Evolutionary conservation across 92 coral and sea anemone genomes (phyloP).

Genomic region (Epizoanthus ramosus): DNA sequence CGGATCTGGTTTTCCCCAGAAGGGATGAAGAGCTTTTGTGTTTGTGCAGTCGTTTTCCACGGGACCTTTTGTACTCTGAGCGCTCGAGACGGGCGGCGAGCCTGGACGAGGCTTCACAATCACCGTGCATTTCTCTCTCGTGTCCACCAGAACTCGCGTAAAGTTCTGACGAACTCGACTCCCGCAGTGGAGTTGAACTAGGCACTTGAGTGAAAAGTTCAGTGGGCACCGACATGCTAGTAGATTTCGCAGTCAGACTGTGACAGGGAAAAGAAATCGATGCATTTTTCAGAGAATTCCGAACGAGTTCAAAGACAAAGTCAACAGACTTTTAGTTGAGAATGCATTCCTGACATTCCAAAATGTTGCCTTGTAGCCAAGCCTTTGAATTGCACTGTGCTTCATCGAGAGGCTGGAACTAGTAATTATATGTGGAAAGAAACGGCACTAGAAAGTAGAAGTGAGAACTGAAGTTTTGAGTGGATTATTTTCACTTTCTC

Average conservation of each 20-base stretch:
- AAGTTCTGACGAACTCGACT: slow-evolving; percentile 69
- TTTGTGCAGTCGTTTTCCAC: slow-evolving; percentile 77
- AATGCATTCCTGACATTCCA: slow-evolving; percentile 35
- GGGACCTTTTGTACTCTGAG: slow-evolving; percentile 93
- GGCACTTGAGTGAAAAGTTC: slow-evolving; percentile 74
- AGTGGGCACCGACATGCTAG: slow-evolving; percentile 67
- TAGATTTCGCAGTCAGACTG: neutral
- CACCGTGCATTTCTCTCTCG: slow-evolving; percentile 54
- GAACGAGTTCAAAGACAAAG: neutral
- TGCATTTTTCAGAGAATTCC: neutral
- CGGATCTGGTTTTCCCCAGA: slow-evolving; percentile 29
- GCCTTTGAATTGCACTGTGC: neutral
- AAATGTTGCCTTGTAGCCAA: slow-evolving; percentile 7
- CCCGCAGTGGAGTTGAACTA: slow-evolving; percentile 68
- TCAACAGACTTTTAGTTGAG: neutral
- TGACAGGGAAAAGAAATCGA: neutral
- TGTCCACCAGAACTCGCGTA: slow-evolving; percentile 59
- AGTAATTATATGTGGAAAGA: neutral
- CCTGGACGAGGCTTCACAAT: slow-evolving; percentile 91
- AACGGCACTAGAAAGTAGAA: too few species aligned
- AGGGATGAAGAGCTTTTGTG: slow-evolving; percentile 60
- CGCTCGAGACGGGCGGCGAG: slow-evolving; percentile 94
- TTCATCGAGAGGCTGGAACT: slow-evolving; percentile 18
- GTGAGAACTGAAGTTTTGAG: too few species aligned
- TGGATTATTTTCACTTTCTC: neutral